Conservation (phyloP, 2,797 vertebrate species). For the Geotrypetes seraphini region DNA sequence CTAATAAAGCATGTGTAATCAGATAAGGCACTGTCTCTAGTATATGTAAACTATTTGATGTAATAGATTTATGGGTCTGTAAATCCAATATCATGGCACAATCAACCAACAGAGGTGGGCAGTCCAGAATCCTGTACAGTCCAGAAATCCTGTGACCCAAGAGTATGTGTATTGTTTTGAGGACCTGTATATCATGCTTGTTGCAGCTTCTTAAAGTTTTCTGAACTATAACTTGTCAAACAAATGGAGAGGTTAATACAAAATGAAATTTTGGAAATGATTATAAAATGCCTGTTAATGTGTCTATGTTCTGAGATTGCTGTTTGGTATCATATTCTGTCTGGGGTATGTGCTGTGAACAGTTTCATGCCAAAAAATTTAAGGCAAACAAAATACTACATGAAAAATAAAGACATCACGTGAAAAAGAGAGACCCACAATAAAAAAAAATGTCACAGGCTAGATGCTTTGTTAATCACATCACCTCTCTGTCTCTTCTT, state of each 20-base stretch:
- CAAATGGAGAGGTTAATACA: conserved; percentile 24
- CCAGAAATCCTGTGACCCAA: conserved; percentile 30
- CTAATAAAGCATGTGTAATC: conserved; percentile 34
- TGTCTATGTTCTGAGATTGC: conserved; percentile 11
- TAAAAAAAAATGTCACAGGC: neutral
- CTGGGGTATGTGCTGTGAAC: conserved; percentile 7
- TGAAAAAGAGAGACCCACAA: too few species aligned
- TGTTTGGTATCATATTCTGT: conserved; percentile 16
- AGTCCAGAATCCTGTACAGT: conserved; percentile 11
- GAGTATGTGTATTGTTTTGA: conserved; percentile 25
- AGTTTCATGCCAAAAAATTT: too few species aligned
- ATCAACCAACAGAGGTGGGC: conserved; percentile 15
- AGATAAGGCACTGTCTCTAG: conserved; percentile 15
- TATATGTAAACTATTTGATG: conserved; percentile 15
- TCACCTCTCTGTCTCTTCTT: neutral
- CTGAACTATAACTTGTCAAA: conserved; percentile 28
- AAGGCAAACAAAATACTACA: too few species aligned
- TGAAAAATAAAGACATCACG: too few species aligned
- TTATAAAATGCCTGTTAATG: conserved; percentile 12
- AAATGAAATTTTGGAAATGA: conserved; percentile 17
- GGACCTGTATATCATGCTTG: conserved; percentile 36
- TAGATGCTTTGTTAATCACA: neutral
- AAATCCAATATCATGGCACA: conserved; percentile 21
- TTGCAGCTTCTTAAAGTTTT: conserved; percentile 36
- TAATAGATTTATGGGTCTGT: conserved; percentile 17